These are phyloP conservation scores for Diplodus sargus DNA, from an alignment of 2,797 vertebrate genomes.

Conservation along the genomic window DNA sequence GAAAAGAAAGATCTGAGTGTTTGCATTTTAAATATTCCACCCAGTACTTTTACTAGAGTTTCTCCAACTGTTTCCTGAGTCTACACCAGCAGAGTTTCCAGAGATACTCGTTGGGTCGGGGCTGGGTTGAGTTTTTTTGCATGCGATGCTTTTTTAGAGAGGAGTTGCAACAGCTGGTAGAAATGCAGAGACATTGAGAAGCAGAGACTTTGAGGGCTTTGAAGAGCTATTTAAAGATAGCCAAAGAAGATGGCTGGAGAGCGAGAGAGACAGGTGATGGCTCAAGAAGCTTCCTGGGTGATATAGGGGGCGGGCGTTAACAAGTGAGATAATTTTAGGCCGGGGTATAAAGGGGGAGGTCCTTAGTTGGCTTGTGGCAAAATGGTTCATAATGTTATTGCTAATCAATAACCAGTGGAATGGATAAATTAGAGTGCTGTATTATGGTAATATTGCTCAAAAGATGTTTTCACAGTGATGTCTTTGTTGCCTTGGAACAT, in stretches of 20 bases:
- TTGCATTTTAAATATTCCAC: conserved; percentile 24
- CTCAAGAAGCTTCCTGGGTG: conserved; percentile 82
- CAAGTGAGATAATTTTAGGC: conserved; percentile 79
- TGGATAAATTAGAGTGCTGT: conserved; percentile 13
- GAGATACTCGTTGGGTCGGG: conserved; percentile 15
- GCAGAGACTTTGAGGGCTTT: conserved; percentile 82
- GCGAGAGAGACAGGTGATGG: conserved; percentile 85
- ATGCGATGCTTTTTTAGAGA: conserved; percentile 66
- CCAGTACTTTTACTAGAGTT: conserved; percentile 4
- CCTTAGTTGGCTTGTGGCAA: conserved; percentile 57
- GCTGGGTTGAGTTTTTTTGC: conserved; percentile 38
- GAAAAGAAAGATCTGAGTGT: conserved; percentile 16
- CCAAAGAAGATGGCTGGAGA: conserved; percentile 78
- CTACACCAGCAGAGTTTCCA: conserved; percentile 14
- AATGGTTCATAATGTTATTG: conserved; percentile 55
- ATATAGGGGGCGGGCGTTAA: conserved; percentile 79
- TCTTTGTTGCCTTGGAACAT: conserved; percentile 2
- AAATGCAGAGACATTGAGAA: conserved; percentile 80
- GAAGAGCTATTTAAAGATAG: conserved; percentile 83
- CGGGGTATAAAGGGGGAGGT: conserved; percentile 59
- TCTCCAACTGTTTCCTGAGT: conserved; percentile 20
- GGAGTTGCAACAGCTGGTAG: conserved; percentile 79
- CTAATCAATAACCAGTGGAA: conserved; percentile 68
- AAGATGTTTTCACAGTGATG: conserved; percentile 19
- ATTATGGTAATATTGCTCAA: conserved; percentile 2